Evolutionary conservation across 2,888 invertebrate genomes (phyloP).

Genomic region (Ichneumoninae sp.): DNA sequence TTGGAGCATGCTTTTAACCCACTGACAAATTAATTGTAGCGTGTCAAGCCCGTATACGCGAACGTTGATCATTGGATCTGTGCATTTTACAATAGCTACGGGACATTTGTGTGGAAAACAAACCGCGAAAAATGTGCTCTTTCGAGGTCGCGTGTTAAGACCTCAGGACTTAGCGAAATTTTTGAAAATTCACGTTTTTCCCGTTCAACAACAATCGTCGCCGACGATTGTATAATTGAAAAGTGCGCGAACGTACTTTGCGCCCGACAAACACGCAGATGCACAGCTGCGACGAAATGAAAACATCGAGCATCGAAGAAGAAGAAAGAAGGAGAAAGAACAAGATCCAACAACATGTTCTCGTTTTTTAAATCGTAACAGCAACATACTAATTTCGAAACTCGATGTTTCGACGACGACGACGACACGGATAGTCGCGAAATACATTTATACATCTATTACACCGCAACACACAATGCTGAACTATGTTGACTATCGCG

Average conservation of each 20-base stretch:
- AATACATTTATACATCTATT: constrained; percentile 65
- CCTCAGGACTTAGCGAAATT: not conserved
- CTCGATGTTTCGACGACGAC: not conserved
- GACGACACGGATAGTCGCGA: constrained; percentile 25
- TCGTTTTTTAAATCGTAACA: constrained; percentile 44
- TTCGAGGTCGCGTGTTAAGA: not conserved
- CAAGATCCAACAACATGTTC: constrained; percentile 40
- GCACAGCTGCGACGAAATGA: constrained; percentile 3
- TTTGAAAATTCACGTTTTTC: constrained; percentile 24
- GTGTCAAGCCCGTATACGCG: constrained; percentile 18
- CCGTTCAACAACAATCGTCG: constrained; percentile 2
- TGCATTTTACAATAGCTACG: constrained; percentile 9
- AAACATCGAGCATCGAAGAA: constrained; percentile 36
- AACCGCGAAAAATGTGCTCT: not conserved
- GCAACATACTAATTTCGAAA: constrained; percentile 30
- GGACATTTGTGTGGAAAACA: not conserved
- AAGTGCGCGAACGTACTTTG: not conserved
- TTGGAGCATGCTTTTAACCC: constrained; percentile 29
- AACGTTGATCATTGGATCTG: constrained; percentile 14
- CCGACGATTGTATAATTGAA: not conserved
- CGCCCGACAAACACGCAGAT: constrained; percentile 1
- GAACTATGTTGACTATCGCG: constrained; percentile 51
- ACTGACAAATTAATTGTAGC: constrained; percentile 47
- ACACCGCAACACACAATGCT: constrained; percentile 50
- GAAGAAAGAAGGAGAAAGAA: constrained; percentile 54